Evolutionary conservation across 2,113 vertebrate species (phyloP), one percentile per base, ranked within the genome.

Genomic region (Mobula birostris): DNA sequence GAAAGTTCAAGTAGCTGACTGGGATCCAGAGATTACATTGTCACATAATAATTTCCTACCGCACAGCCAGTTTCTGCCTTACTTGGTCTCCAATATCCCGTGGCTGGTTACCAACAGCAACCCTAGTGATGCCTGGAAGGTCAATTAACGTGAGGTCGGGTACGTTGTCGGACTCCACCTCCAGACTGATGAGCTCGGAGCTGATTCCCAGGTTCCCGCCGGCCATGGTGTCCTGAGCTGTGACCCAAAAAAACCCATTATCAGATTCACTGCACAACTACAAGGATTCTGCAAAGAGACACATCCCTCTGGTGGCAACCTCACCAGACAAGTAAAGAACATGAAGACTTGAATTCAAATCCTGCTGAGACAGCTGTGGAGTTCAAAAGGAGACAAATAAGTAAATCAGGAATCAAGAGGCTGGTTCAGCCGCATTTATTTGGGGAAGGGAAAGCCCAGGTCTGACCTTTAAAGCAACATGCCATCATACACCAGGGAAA

Each of bases 61-160:
- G 5, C 7, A 6, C 40, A 29, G 24, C 0, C 61, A 12, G 2
- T 14, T 36, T 11, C 29, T n/a, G 32, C 27, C 1, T 66, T 40
- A 88, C 94, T 83, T 94, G 78, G 12, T 83, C 83, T 40, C 83
- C 94, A 32, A 94, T 94, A 56, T 94, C 94, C 15, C 32, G 79
- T 27, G 94, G 79, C 40, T 94, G 94, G 17, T 70, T 85, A 36
- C 70, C 94, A 0, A 94, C 79, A 12, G 94, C 94, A 56, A 94
- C 94, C 58, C 94, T 63, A 29, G 94, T 83, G 11, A 94, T 94
- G 19, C 94, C 94, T 1, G 94, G 94, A 2, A 94, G 80, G 83
- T 94, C 94, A 2, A 94, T 94, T 32, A 94, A 85, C 7, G 94
- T 94, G 5, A 94, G 94, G 40, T 94, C 94, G 0, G 94, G 94